Evolutionary conservation across 2,888 invertebrate species (phyloP).

Genomic region (Ephialtes manifestator): DNA sequence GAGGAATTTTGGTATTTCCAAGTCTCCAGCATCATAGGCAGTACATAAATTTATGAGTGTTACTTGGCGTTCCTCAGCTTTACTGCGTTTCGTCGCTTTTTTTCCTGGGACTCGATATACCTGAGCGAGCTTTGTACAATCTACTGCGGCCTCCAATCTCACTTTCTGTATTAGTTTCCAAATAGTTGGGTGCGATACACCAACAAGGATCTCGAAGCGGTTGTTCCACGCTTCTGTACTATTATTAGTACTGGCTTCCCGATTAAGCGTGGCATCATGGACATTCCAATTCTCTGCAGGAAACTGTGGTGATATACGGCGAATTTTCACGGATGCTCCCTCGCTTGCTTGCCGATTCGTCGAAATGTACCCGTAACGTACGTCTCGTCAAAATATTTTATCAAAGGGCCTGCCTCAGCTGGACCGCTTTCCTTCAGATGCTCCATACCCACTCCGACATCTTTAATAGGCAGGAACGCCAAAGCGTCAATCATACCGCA

Average conservation of each 20-base stretch:
- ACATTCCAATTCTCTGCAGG: conserved; percentile 29
- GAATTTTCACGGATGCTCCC: conserved; percentile 12
- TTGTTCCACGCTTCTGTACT: conserved; percentile 46
- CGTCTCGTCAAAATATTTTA: conserved; percentile 17
- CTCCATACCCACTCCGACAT: neutral
- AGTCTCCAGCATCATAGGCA: neutral
- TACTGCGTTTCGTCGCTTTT: neutral
- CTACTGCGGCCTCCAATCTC: conserved; percentile 18
- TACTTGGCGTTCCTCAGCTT: neutral
- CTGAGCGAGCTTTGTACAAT: conserved; percentile 31
- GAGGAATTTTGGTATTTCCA: conserved; percentile 1
- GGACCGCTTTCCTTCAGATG: neutral
- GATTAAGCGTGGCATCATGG: conserved; percentile 24
- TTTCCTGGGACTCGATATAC: neutral
- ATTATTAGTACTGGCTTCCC: too few relatives aligned
- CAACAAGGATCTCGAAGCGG: conserved; percentile 11
- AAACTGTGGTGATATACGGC: conserved; percentile 15
- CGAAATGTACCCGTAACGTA: conserved; percentile 20
- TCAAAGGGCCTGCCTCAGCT: neutral
- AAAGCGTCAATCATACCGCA: conserved; percentile 39
- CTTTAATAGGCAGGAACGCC: conserved; percentile 14
- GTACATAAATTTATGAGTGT: conserved; percentile 25
- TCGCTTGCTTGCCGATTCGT: conserved; percentile 1
- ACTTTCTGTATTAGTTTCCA: conserved; percentile 27
- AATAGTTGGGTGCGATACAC: conserved; percentile 25